Evolutionary conservation across 2,797 vertebrate species (phyloP).

Genomic region (Anguilla megastoma): DNA sequence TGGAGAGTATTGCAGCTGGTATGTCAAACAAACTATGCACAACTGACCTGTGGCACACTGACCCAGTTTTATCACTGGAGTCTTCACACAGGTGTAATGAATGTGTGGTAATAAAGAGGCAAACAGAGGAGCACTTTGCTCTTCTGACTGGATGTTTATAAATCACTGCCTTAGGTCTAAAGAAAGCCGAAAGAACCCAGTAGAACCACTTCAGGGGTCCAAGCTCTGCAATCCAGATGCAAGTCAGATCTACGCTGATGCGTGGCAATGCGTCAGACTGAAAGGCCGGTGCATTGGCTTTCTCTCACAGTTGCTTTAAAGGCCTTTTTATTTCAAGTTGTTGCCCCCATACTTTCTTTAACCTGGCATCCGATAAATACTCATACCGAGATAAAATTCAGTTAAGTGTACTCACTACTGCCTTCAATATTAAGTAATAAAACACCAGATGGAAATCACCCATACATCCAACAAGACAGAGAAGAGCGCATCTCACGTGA

Average conservation of each 20-base stretch:
- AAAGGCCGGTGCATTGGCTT: background rate
- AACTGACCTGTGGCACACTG: background rate
- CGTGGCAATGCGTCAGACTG: background rate
- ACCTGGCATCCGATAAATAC: background rate
- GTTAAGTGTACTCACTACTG: background rate
- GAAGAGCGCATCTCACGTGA: background rate
- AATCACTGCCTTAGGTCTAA: conserved; percentile 11
- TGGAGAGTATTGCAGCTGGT: background rate
- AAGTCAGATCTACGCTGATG: conserved; percentile 12
- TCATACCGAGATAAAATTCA: background rate
- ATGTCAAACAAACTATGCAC: background rate
- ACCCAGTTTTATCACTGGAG: background rate
- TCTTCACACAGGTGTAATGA: background rate
- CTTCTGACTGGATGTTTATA: conserved; percentile 6
- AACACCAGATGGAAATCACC: background rate
- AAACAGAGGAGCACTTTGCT: conserved; percentile 4
- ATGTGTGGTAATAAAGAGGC: background rate
- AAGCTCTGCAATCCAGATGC: background rate
- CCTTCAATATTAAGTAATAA: background rate
- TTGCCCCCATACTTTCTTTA: background rate
- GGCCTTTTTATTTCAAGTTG: conserved; percentile 1
- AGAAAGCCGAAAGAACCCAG: background rate
- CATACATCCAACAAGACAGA: background rate
- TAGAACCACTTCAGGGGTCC: background rate
- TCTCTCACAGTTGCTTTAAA: background rate